Evolutionary conservation across 1,140 invertebrate species (phyloP), one percentile per base, ranked within the genome.

Genomic region (Ephestia elutella): DNA sequence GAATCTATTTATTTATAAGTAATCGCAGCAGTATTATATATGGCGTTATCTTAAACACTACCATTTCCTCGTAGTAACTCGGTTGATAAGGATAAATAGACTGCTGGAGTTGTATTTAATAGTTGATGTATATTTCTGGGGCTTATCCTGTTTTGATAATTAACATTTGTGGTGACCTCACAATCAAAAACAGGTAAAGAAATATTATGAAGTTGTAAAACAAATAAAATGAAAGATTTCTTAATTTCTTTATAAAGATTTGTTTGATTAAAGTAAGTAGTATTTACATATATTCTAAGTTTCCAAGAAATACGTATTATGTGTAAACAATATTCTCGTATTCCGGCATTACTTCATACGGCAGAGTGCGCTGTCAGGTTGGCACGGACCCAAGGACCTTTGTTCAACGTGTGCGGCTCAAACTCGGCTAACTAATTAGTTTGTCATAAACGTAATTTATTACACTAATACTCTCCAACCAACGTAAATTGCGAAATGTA

Each of bases 381-480:
- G 73, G 73, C 73, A 70, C 54, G 20, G 13, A 55, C 68, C 71
- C 73, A 76, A 73, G 73, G 73, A 63, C 48, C 21, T 71, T 68
- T 62, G 57, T 62, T 50, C 25, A 50, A 20, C 32, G 61, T 61
- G 53, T 56, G 28, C 56, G 48, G 20, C 35, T 57, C 17, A 15
- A 18, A 13, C 11, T 20, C 32, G 54, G 54, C 35, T 19, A 18
- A n/a, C 35, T 48, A 56, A 56, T 56, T 56, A 56, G 35, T 25
- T 56, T 56, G 20, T 53, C 50, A 53, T 53, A 53, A 53, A 25
- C 50, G n/a, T 53, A 10, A 50, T 50, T 20, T 50, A 50, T 21
- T 20, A 50, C 20, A 20, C 38, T 44, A 25, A 10, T 44, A 44
- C n/a, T 3, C n/a, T 3, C 5, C 10, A n/a, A n/a, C n/a, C 15